Conservation (phyloP, 2,888 invertebrate genomes). For the Brachyopa scutellaris region DNA sequence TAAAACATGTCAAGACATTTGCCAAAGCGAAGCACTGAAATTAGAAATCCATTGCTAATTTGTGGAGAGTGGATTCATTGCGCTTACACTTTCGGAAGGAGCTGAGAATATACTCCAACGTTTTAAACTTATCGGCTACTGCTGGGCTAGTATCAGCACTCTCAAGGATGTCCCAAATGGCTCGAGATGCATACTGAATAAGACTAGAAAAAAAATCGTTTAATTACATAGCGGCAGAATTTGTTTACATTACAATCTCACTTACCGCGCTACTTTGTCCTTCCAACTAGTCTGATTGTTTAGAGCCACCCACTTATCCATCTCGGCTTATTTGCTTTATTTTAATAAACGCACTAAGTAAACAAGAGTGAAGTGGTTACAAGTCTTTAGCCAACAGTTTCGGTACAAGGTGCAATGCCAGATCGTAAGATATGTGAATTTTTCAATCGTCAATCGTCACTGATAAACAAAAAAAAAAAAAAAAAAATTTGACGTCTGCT, state of each 20-base stretch:
- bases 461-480: constrained; percentile 27
- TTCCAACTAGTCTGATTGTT: constrained; percentile 80
- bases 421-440: constrained; percentile 14
- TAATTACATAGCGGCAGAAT: too few species aligned
- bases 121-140: constrained; percentile 89
- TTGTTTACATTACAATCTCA: constrained; percentile 22
- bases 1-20: constrained; percentile 92
- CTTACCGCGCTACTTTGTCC: constrained; percentile 81
- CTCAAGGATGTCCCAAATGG: constrained; percentile 90
- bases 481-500: constrained; percentile 9
- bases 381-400: neutral
- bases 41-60: constrained; percentile 53
- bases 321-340: constrained; percentile 54
- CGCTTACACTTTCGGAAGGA: constrained; percentile 92
- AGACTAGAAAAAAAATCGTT: constrained; percentile 86
- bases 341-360: neutral
- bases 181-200: constrained; percentile 90
- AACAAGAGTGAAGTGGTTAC: neutral
- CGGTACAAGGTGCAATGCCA: constrained; percentile 46
- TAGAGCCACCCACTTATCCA: constrained; percentile 80
- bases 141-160: constrained; percentile 84
- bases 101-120: constrained; percentile 91
- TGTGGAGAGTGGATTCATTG: neutral
- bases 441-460: neutral
- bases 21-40: constrained; percentile 92